Evolutionary conservation across 2,113 vertebrate genomes (phyloP).

Genomic region (Notarius quadriscutis): DNA sequence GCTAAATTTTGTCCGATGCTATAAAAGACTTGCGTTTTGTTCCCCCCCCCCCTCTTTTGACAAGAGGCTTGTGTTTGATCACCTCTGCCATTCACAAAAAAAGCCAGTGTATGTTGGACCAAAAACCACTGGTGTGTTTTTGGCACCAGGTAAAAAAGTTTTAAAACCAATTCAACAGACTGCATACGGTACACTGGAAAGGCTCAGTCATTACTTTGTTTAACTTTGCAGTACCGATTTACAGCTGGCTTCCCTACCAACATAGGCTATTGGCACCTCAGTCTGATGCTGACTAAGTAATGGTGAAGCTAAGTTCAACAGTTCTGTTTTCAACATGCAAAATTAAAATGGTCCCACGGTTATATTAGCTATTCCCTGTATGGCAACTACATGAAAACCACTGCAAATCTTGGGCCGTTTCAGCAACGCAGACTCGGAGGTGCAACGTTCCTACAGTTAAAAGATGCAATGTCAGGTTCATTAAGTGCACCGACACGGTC

Average conservation of each 20-base stretch:
- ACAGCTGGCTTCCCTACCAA: conserved; percentile 27
- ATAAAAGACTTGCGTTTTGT: conserved; percentile 43
- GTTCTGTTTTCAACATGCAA: conserved; percentile 1
- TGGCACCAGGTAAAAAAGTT: conserved; percentile 21
- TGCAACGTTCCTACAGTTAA: neutral
- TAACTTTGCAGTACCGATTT: conserved; percentile 22
- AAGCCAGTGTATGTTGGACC: conserved; percentile 50
- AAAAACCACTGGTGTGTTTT: conserved; percentile 42
- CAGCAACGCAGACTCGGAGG: neutral
- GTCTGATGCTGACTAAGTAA: neutral
- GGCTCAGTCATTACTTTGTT: conserved; percentile 30
- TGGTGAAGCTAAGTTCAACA: neutral
- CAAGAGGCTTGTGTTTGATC: neutral
- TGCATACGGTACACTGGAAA: conserved; percentile 60
- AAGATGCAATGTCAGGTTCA: conserved; percentile 1
- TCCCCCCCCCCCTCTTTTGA: neutral
- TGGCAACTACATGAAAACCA: conserved; percentile 1
- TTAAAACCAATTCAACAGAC: conserved; percentile 45
- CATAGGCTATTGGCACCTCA: neutral
- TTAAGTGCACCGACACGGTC: neutral
- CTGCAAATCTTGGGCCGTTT: conserved; percentile 15
- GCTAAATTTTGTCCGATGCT: conserved; percentile 31
- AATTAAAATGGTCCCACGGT: neutral
- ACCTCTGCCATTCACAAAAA: conserved; percentile 50
- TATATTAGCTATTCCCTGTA: neutral